Evolutionary conservation across 2,113 vertebrate genomes (phyloP).

Genomic region (Psittacula cyanocephala): DNA sequence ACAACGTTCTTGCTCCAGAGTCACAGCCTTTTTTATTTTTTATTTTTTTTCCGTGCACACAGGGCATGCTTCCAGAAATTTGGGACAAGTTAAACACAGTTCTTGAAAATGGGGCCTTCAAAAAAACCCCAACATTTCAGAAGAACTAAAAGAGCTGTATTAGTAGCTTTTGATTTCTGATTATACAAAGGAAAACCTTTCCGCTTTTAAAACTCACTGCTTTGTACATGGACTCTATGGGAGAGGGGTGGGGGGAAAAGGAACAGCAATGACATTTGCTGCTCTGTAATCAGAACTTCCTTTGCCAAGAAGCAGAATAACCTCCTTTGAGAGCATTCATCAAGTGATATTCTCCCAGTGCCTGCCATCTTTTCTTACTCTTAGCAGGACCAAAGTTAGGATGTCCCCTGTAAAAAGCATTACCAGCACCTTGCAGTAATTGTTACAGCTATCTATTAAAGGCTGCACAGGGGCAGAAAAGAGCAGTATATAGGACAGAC

Average conservation of each 20-base stretch:
- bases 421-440: not conserved
- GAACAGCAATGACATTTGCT: not conserved
- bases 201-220: not conserved
- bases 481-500: not conserved
- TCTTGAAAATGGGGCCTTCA: not conserved
- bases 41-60: accelerated
- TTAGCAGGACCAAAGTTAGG: not conserved
- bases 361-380: not conserved
- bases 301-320: not conserved
- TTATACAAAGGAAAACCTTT: not conserved
- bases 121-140: not conserved
- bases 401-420: not conserved
- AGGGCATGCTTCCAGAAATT: not conserved
- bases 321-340: not conserved
- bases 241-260: not conserved
- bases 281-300: not conserved
- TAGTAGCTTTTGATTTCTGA: not conserved
- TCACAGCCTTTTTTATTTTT: not conserved
- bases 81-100: not conserved
- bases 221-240: not conserved
- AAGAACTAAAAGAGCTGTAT: not conserved
- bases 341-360: not conserved
- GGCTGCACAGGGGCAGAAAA: not conserved
- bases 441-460: not conserved
- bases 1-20: not conserved